Base-by-base conservation (phyloP, 1,140 invertebrate genomes). In the Nebria ingens region DNA sequence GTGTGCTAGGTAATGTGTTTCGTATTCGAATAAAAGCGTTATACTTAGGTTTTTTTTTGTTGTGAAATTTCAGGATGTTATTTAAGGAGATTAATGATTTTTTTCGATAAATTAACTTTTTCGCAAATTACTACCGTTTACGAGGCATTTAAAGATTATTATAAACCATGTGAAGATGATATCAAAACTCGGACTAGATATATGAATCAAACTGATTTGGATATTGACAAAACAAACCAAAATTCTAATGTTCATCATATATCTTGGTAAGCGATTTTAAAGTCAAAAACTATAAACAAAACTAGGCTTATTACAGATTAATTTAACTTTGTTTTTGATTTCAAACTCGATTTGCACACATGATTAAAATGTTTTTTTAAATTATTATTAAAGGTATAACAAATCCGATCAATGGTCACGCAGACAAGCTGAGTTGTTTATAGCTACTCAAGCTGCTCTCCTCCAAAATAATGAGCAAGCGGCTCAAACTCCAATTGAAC, bases 361-460 rank as follows among this genome's bases (percentile, higher is more conserved):
- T n/a, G n/a, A 42, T 12, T 55, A 53, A 50, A 50, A 9, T 45
- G 42, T 52, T 12, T 19, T 57, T 29, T 6, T 29, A 6, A 29
- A 29, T 29, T 29, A 29, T 29, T 6, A 53, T 59, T 61, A 19
- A 53, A 64, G 64, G 65, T 64, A 61, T 58, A 61, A 53, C 52
- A 66, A 75, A 70, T 62, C 75, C 78, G 59, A 80, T 59, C 78
- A 81, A 54, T 90, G 87, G 85, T 89, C 89, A 1, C 81, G 85
- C 56, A 83, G 85, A 64, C 90, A 93, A 73, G 89, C 90, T 1
- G 89, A 93, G 71, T 75, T 91, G 40, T 89, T 93, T 65, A 85
- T 92, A 58, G 84, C 88, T 2, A 86, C 90, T 62, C 86, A 94
- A 75, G 87, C 87, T 9, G 83, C 84, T 61, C 72, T 91, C 51